Base-by-base conservation (phyloP, 2,888 invertebrate species). In the Cheilosia urbana region DNA sequence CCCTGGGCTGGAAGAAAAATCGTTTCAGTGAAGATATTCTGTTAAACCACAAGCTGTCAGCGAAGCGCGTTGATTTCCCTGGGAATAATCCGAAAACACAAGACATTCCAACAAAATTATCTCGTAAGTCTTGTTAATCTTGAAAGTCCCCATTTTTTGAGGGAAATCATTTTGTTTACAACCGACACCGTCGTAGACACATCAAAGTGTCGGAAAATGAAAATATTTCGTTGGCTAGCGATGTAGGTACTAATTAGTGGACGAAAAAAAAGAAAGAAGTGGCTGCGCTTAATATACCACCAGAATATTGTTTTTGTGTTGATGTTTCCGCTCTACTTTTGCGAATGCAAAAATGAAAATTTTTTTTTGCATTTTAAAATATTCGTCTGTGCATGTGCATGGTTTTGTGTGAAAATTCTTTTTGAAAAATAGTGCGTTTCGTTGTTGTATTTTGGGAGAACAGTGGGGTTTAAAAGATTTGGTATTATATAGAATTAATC, bases 261-360 rank as follows among this genome's bases (percentile, higher is more conserved):
- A 49, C 57, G 58, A 79, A 63, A 69, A 47, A 27, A 30, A 30
- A 30, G 65, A 47, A 27, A 30, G 9, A 30, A 30, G 13, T 60
- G 68, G 19, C 49, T 55, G 68, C 63, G 34, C 76, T 69, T 57
- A 55, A 55, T 49, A 42, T 60, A 42, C 42, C 37, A 55, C 13
- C 40, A 42, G 57, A n/a, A 55, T 19, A 37, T 42, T 60, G 19
- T 60, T 51, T 60, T 53, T 73, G 17, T 51, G n/a, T 55, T 57
- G 37, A 55, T 66, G 63, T 55, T 79, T 83, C 83, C 79, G 83
- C 75, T 83, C 83, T 60, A 84, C 75, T 84, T 84, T 75, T 63
- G 57, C 45, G 69, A 15, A 19, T 63, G 72, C 55, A 73, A 79
- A 77, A 69, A 69, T 40, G 37, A 68, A 55, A 73, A 68, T 19